phyloP scores from a whole-genome alignment of 2,113 vertebrate genomes.

The Mus pahari region DNA sequence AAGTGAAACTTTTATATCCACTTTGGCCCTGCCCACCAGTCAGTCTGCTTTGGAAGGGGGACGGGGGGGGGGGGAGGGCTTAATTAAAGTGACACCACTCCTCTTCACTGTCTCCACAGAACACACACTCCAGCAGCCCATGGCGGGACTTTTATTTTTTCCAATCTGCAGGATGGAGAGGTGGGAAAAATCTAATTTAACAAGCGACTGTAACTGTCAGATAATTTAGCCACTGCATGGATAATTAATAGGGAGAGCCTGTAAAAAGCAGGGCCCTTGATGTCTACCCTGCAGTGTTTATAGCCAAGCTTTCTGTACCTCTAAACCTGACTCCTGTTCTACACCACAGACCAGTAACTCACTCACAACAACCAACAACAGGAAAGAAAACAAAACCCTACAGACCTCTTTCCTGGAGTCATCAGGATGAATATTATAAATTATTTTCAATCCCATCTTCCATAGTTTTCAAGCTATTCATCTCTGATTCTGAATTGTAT shows the following conservation, averaged over 20 bases:
- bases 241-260: neutral
- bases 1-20: neutral
- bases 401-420: neutral
- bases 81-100: neutral
- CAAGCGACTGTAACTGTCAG: neutral
- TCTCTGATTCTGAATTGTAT: slow-evolving; percentile 17
- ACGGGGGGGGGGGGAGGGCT: too few relatives aligned
- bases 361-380: neutral
- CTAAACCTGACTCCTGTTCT: neutral
- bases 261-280: neutral
- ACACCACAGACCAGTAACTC: neutral
- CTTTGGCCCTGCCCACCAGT: neutral
- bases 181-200: neutral
- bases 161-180: neutral
- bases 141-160: neutral
- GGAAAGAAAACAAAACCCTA: neutral
- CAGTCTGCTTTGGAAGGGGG: neutral
- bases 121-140: neutral
- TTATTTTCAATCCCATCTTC: neutral
- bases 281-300: neutral
- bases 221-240: neutral
- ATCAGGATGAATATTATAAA: neutral
- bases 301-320: neutral
- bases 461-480: neutral
- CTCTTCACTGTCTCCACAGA: neutral